A percentile compares a stretch with the other conserved stretches of the same genome.
phyloP scores from a whole-genome alignment of 2,113 vertebrate species.

The Phalacrocorax brasilianus region DNA sequence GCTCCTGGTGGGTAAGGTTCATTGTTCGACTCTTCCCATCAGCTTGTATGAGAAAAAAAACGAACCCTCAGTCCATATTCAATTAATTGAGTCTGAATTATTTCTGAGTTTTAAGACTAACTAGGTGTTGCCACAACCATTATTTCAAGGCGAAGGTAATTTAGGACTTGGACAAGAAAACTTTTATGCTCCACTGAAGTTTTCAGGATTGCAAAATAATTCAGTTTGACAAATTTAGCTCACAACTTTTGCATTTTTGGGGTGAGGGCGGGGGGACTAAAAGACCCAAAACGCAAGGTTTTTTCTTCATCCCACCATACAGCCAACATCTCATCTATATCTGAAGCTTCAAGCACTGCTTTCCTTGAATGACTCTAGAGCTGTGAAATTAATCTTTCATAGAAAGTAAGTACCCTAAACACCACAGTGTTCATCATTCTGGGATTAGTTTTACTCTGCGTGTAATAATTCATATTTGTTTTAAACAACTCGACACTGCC shows the following conservation, averaged over 20 bases:
- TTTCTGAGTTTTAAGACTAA: not conserved
- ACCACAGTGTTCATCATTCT: not conserved
- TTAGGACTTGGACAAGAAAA: not conserved
- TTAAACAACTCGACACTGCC: not conserved
- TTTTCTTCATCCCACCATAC: not conserved
- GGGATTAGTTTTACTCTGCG: not conserved
- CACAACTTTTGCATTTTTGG: not conserved
- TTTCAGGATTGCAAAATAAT: not conserved
- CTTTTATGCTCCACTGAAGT: not conserved
- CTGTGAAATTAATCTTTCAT: not conserved
- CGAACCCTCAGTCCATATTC: not conserved
- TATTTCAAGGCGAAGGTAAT: not conserved
- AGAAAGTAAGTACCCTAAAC: not conserved
- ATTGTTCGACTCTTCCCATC: not conserved
- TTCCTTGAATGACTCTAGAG: not conserved
- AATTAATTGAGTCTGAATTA: not conserved
- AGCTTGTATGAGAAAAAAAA: not conserved
- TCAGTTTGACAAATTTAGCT: not conserved
- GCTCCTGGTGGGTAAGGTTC: not conserved
- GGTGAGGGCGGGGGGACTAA: too few species aligned
- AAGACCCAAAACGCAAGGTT: too few species aligned
- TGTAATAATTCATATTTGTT: not conserved
- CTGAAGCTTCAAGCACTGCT: not conserved
- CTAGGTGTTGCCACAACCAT: not conserved
- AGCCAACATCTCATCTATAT: not conserved